Conservation (phyloP, 2,888 invertebrate genomes). For the Aelia acuminata region DNA sequence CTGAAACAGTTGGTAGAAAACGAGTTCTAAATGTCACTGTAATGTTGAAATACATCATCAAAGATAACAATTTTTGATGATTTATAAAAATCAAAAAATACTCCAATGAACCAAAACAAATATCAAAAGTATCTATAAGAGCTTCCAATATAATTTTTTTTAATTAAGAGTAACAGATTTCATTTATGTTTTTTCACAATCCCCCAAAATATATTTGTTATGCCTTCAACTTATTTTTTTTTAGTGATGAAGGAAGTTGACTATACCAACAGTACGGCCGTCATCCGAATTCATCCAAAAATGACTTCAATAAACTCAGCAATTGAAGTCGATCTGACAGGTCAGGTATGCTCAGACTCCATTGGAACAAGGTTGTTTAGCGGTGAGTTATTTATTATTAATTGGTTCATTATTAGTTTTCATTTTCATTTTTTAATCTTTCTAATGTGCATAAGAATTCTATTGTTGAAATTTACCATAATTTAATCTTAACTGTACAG, state of each 20-base stretch:
- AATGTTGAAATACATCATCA: too few species aligned
- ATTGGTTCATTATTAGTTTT: background rate
- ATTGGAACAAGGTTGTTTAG: conserved; percentile 84
- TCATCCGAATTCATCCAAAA: conserved; percentile 86
- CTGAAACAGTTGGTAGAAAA: too few species aligned
- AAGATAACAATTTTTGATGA: too few species aligned
- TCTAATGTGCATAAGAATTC: too few species aligned
- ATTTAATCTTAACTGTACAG: too few species aligned
- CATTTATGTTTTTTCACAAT: background rate
- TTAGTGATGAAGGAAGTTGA: conserved; percentile 90
- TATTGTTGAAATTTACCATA: too few species aligned
- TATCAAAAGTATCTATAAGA: background rate
- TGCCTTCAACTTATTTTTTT: conserved; percentile 64
- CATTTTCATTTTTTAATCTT: background rate
- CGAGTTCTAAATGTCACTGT: too few species aligned
- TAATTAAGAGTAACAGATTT: background rate
- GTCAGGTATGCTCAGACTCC: conserved; percentile 93
- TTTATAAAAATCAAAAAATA: too few species aligned
- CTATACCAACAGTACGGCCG: conserved; percentile 88
- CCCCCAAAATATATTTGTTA: background rate
- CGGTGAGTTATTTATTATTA: conserved; percentile 69
- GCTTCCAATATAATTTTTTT: background rate
- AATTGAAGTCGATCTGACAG: conserved; percentile 94
- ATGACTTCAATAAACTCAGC: conserved; percentile 98
- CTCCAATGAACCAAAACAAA: background rate